These are phyloP conservation scores for Eunapius fragilis DNA, from an alignment of 37 sponge, comb jelly and placozoan species.

Conservation along the genomic window DNA sequence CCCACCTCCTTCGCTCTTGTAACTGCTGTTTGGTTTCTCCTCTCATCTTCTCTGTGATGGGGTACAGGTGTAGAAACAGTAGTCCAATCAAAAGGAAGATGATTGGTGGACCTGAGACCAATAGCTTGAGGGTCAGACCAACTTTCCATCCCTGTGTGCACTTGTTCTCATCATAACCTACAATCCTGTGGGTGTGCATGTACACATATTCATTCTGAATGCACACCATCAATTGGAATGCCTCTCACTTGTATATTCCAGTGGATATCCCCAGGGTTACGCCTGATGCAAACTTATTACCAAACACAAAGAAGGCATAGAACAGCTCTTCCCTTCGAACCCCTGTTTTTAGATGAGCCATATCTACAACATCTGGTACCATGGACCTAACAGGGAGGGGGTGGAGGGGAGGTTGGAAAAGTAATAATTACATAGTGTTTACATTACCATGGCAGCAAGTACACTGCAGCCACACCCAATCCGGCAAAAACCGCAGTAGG, in stretches of 20 bases:
- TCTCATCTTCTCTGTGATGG: conserved; percentile 65
- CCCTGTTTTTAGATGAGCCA: conserved; percentile 42
- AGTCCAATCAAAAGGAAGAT: conserved; percentile 63
- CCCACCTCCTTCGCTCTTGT: conserved; percentile 6
- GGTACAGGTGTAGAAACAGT: conserved; percentile 66
- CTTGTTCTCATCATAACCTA: conserved; percentile 63
- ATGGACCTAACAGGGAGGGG: conserved; percentile 73
- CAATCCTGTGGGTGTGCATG: conserved; percentile 47
- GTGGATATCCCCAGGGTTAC: conserved; percentile 88
- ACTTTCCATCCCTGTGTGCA: conserved; percentile 74
- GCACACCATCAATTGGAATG: not conserved
- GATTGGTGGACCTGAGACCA: conserved; percentile 66
- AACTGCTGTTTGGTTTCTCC: conserved; percentile 38
- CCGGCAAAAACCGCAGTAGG: conserved; percentile 48
- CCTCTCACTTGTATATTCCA: conserved; percentile 57
- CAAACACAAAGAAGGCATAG: conserved; percentile 93
- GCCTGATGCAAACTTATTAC: conserved; percentile 81
- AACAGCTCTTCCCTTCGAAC: conserved; percentile 86
- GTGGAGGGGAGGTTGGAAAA: not conserved
- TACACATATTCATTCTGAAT: not conserved
- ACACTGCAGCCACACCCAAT: conserved; percentile 64
- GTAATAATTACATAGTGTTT: not conserved
- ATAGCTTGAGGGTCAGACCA: conserved; percentile 58
- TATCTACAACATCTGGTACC: conserved; percentile 92
- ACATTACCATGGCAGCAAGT: conserved; percentile 85